Base-by-base conservation (phyloP, 23 tunicate genomes). In the Ascidia mentula region DNA sequence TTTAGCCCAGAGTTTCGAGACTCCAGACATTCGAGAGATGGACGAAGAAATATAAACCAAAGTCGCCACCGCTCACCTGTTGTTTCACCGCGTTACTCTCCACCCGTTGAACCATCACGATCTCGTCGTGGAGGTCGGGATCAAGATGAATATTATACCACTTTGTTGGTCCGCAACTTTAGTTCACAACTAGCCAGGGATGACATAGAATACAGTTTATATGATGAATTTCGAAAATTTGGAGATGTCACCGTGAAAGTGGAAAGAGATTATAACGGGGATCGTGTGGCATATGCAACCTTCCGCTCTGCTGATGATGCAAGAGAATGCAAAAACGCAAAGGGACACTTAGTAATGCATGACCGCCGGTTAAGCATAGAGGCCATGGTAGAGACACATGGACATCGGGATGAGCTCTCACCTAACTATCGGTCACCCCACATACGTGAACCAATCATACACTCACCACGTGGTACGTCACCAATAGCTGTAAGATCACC, bases 301-400 rank as follows among this genome's bases (percentile, higher is more conserved):
- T 96, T 96, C 72, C 84, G 92, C 9, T 59, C 82, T 36, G 78
- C 96, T 26, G 97, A 88, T 39, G 87, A 80, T 81, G 99, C 99
- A 30, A 80, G 60, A 35, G 80, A 87, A 24, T 93, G 95, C 76
- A 89, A 89, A 59, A 91, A 84, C 39, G 99, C 99, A 0, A 85
- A 82, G 33, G 99, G 99, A 12, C 94, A 88, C 73, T 72, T 96
- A 60, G 94, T 96, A 31, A 91, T 96, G 97, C 80, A 91, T 69
- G 99, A 96, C 15, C 40, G 88, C 31, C 77, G 97, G 31, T 65
- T 96, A 60, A 24, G 74, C 6, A 89, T 96, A 22, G 96, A 94
- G 59, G 88, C 85, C 12, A 86, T 82, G 32, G 24, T 79, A 39
- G 94, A 93, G 20, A 40, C 74, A 37, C 72, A 82, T 20, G 34